Percentiles rank a stretch among this genome's conserved stretches.
phyloP scores from a whole-genome alignment of 2,797 vertebrate genomes.

The Nothura maculosa region DNA sequence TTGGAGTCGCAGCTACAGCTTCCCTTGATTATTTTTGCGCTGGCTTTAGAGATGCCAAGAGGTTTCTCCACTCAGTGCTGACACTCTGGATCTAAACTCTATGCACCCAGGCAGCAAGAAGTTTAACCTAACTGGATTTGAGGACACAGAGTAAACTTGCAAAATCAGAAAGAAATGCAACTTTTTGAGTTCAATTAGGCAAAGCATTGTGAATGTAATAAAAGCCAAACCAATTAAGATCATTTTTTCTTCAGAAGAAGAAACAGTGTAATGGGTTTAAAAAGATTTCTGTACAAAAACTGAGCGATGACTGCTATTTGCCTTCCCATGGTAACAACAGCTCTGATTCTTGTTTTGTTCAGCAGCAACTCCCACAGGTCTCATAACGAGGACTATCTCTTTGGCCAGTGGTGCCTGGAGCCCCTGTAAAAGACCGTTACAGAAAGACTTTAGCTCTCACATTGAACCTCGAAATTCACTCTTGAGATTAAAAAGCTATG shows the following conservation, averaged over 20 bases:
- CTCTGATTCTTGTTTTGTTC: not conserved
- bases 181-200: not conserved
- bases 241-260: not conserved
- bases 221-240: not conserved
- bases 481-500: not conserved
- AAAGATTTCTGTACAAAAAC: conserved; percentile 76
- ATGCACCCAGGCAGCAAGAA: not conserved
- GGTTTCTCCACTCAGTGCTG: not conserved
- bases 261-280: conserved; percentile 74
- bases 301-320: not conserved
- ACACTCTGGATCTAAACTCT: not conserved
- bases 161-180: conserved; percentile 30
- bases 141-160: not conserved
- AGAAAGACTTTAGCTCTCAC: not conserved
- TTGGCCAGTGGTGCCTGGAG: conserved; percentile 93
- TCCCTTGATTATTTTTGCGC: not conserved
- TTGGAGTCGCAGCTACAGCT: not conserved
- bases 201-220: not conserved
- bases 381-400: conserved; percentile 85
- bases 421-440: conserved; percentile 83
- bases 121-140: not conserved
- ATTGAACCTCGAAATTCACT: not conserved
- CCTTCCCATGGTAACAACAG: not conserved
- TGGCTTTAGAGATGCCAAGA: not conserved
- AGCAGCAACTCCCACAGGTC: not conserved